Base-by-base conservation (phyloP, 1,140 invertebrate species). In the Musca domestica region DNA sequence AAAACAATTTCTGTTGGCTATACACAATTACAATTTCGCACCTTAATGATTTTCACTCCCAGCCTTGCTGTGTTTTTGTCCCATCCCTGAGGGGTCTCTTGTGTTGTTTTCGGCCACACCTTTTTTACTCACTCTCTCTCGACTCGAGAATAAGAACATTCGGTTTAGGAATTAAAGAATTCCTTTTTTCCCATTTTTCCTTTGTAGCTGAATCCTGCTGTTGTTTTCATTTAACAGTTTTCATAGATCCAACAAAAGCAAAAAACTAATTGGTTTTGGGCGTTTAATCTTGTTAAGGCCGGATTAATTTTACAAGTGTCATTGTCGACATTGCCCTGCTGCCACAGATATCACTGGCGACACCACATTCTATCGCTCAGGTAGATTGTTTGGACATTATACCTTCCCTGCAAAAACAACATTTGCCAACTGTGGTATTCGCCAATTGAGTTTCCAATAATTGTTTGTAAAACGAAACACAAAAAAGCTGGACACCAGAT, bases 191-290 rank as follows among this genome's bases (percentile, higher is more conserved):
- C n/a, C n/a, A n/a, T n/a, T n/a, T n/a, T 41, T 12, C 10, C 2
- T 27, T 56, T 27, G 52, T 19, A 56, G 52, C 7, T 25, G 23
- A 25, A 56, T 56, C 23, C 52, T 56, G 52, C 52, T 56, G 52
- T 56, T 56, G 52, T 56, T 56, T 56, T 27, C 52, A 27, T 56
- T 56, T 56, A 56, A 56, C 52, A 56, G 52, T 56, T 56, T 56
- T 56, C 17, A 41, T 56, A 14, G 19, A 15, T 25, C 34, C 5
- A 41, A 41, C 34, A 41, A 49, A 49, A 49, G 19, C 23, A 15
- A 14, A 5, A 27, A 56, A 56, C n/a, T 56, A 56, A 56, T 56
- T 30, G 23, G 52, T 56, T 56, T 56, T 56, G 52, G 52, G 52
- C 52, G 52, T 56, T 15, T 56, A 56, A 56, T 56, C 52, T 56